phyloP scores from a whole-genome alignment of 2,797 vertebrate species.

The Dendrocincla fuliginosa region DNA sequence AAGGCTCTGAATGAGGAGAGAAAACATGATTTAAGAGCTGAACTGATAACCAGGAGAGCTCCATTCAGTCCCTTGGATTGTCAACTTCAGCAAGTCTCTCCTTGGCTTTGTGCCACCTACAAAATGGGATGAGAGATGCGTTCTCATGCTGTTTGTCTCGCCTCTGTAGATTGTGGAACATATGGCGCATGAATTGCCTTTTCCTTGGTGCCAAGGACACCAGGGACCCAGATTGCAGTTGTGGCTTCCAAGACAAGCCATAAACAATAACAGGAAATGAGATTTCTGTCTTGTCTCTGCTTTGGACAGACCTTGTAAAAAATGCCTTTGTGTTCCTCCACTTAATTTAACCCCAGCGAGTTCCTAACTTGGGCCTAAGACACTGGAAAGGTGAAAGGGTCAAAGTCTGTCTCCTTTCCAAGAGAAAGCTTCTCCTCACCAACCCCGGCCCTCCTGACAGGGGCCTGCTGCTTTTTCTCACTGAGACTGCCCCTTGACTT shows the following conservation, averaged over 20 bases:
- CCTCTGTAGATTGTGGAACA: slow-evolving; percentile 5
- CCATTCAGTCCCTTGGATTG: background rate
- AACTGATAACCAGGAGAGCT: background rate
- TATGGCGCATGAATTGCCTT: background rate
- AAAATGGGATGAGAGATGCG: background rate
- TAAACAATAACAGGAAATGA: background rate
- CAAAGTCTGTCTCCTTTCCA: background rate
- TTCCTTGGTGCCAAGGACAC: background rate
- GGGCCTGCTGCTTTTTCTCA: background rate
- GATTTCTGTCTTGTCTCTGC: background rate
- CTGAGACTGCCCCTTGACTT: background rate
- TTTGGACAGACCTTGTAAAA: background rate
- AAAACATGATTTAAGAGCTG: background rate
- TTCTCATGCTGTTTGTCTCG: background rate
- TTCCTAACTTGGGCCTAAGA: background rate
- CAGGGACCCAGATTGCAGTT: background rate
- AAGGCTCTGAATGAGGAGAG: background rate
- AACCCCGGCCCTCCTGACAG: background rate
- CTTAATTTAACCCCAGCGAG: background rate
- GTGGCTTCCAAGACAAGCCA: background rate
- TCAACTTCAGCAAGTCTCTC: background rate
- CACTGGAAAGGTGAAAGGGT: background rate
- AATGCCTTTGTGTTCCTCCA: background rate
- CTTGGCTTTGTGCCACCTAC: background rate
- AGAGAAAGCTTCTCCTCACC: background rate